Evolutionary conservation across 1,140 invertebrate genomes (phyloP), one percentile per base, ranked within the genome.

Genomic region (Halesus radiatus): DNA sequence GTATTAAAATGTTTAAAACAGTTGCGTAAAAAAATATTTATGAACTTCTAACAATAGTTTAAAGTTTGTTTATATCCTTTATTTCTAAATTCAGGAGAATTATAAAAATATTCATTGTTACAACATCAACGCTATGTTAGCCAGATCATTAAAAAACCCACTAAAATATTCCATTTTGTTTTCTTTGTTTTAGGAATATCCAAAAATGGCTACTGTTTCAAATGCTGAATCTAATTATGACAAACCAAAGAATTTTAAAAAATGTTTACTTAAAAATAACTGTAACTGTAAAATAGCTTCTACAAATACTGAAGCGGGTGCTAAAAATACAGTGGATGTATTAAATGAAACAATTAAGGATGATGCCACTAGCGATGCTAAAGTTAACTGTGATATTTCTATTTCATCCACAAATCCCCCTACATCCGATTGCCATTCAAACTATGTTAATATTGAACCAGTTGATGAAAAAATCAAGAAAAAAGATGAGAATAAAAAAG

Each of bases 181-280:
- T 45, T 53, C 1, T 7, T 70, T 64, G 81, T 89, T 85, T 37
- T 85, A 91, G 90, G 90, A 91, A 85, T 87, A 89, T 81, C 88
- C 89, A 77, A 87, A 89, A 79, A 76, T 72, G 66, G 85, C 86
- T 20, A 86, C 8, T 15, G 32, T 52, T 32, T 62, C 64, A 70
- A 22, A 53, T 29, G 74, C 78, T 20, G 82, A 88, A 75, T 88
- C 92, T 84, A 90, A 93, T 84, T 95, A 95, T 87, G 94, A 95
- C 84, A 94, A 93, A 80, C 94, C 94, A 84, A 91, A 93, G 84
- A 95, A 94, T 86, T 89, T 95, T 23, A 94, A 91, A 82, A 92
- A 94, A 87, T 93, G 92, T 86, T 88, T 94, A 15, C 88, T 88
- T 29, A 81, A 77, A n/a, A 78, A 26, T 23, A 50, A 23, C 6